Percentiles rank a stretch among this genome's conserved stretches.
Evolutionary conservation across 2,888 invertebrate genomes (phyloP).

Genomic region (Parasteatoda lunata): DNA sequence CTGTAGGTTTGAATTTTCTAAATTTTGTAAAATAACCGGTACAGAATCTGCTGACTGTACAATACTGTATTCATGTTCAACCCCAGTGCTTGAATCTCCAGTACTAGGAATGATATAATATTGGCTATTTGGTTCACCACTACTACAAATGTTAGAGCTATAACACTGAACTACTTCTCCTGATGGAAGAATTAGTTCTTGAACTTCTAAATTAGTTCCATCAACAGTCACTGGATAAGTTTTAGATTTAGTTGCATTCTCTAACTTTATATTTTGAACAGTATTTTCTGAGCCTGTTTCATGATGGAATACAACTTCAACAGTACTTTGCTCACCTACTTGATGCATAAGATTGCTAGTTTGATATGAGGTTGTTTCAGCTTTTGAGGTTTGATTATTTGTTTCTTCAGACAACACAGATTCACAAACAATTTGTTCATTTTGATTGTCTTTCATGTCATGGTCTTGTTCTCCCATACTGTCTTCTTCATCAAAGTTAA

Average conservation of each 20-base stretch:
- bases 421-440: slow-evolving; percentile 14
- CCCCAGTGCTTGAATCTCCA: slow-evolving; percentile 16
- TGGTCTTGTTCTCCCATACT: slow-evolving; percentile 17
- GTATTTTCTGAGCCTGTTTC: neutral
- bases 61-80: slow-evolving; percentile 55
- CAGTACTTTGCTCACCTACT: too few relatives aligned
- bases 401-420: slow-evolving; percentile 4
- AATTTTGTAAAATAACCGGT: slow-evolving; percentile 48
- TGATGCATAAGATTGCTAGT: neutral
- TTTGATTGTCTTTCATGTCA: slow-evolving; percentile 15
- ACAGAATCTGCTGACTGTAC: slow-evolving; percentile 37
- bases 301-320: neutral
- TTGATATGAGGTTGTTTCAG: neutral
- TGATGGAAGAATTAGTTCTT: slow-evolving; percentile 51
- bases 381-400: neutral
- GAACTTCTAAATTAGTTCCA: slow-evolving; percentile 42
- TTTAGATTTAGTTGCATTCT: neutral
- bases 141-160: slow-evolving; percentile 38
- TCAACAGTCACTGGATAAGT: slow-evolving; percentile 36
- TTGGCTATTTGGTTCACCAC: slow-evolving; percentile 26
- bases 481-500: slow-evolving; percentile 59
- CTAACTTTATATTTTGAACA: neutral
- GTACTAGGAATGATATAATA: slow-evolving; percentile 61
- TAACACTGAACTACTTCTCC: slow-evolving; percentile 62
- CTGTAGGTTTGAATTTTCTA: slow-evolving; percentile 48